phyloP scores from a whole-genome alignment of 2,797 vertebrate species.

The Sebastes baramenuke region DNA sequence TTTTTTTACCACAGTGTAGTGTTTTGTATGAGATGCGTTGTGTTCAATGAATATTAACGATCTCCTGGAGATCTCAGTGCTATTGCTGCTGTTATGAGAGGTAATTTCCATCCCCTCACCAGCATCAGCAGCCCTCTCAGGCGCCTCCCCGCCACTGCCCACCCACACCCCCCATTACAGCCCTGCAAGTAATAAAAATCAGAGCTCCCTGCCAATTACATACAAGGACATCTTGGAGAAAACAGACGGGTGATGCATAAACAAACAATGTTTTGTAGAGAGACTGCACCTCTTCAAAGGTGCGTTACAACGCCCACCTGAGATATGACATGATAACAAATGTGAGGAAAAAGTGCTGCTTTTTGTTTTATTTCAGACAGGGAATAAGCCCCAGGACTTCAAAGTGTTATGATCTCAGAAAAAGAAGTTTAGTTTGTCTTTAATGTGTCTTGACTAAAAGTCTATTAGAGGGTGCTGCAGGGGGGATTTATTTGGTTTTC shows the following conservation, averaged over 20 bases:
- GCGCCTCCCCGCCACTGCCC: constrained; percentile 14
- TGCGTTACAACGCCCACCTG: not conserved
- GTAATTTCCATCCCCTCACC: constrained; percentile 45
- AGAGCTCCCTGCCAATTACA: constrained; percentile 21
- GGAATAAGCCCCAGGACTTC: not conserved
- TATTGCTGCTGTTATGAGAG: constrained; percentile 37
- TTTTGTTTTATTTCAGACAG: not conserved
- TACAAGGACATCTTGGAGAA: constrained; percentile 25
- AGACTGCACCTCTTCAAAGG: not conserved
- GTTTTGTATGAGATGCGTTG: constrained; percentile 6
- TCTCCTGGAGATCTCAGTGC: constrained; percentile 28
- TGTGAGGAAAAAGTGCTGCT: not conserved
- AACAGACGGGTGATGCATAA: constrained; percentile 11
- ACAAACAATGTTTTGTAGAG: not conserved
- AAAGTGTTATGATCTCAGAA: not conserved
- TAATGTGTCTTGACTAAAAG: constrained; percentile 6
- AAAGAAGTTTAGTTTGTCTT: constrained; percentile 6
- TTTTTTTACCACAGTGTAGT: not conserved
- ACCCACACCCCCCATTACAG: constrained; percentile 28
- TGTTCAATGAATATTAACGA: constrained; percentile 68
- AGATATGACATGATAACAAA: not conserved
- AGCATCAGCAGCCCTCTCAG: constrained; percentile 32
- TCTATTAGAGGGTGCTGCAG: constrained; percentile 4
- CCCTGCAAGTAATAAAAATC: constrained; percentile 24
- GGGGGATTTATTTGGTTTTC: constrained; percentile 19